Base-by-base conservation (phyloP, 2,113 vertebrate species). In the Oncorhynchus clarkii region DNA sequence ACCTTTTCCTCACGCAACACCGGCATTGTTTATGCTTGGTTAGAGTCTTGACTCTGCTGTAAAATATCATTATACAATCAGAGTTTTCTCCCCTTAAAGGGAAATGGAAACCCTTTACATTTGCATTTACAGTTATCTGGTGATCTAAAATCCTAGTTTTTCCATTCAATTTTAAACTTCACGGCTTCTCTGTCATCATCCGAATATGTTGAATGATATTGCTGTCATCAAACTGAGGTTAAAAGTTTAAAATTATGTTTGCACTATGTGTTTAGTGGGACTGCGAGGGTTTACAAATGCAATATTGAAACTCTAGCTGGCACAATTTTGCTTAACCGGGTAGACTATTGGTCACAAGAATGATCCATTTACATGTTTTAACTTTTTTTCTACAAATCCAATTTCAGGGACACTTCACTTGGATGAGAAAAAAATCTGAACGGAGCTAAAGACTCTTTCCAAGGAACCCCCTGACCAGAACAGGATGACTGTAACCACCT, bases 1-100 rank as follows among this genome's bases (percentile, higher is more conserved):
- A 89, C 83, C 82, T 79, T 74, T 80, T 82, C 83, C 83, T 82
- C 83, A 84, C 13, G 84, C 82, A 86, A 84, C 88, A 86, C 80
- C 78, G 71, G 68, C 67, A 82, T 76, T 76, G 77, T 84, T 87
- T 87, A 80, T 83, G 86, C 87, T 85, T 78, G 86, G 75, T 49
- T 84, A 48, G 80, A 79, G 66, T 73, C 80, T 78, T 66, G 76
- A 88, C 84, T 79, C 75, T 26, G 74, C 76, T 77, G 76, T 81
- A 79, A 82, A 83, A 84, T 71, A 76, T 54, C 70, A 82, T 86
- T 80, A 85, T 73, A 83, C 76, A 82, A 78, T 83, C 79, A 71
- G 73, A 4, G 26, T n/a, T 54, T 24, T 48, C 20, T 7, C 8
- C 11, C 8, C 20, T n/a, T 31, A 2, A 34, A 34, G 34, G 34